These are phyloP conservation scores for Noctua fimbriata DNA, from an alignment of 2,888 invertebrate species.

Conservation along the genomic window DNA sequence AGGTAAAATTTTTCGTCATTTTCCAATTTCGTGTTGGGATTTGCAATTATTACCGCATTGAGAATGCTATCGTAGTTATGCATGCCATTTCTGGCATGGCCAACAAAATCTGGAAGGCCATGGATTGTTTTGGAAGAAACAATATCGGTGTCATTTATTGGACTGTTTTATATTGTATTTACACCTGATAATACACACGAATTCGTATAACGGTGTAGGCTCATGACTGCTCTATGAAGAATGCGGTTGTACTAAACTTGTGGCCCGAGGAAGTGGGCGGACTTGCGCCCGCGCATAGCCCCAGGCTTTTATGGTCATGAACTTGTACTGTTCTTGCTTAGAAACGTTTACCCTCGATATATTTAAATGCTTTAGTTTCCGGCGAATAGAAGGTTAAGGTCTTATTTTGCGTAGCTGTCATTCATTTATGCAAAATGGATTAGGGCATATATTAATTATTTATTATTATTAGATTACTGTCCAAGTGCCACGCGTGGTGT, in stretches of 20 bases:
- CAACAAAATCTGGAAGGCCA: not conserved
- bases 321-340: conserved; percentile 25
- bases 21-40: not conserved
- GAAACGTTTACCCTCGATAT: not conserved
- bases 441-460: not conserved
- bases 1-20: not conserved
- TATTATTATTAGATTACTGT: not conserved
- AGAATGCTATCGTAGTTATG: not conserved
- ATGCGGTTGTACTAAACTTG: conserved; percentile 31
- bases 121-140: not conserved
- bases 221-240: conserved; percentile 16
- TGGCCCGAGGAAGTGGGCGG: conserved; percentile 37
- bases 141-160: not conserved
- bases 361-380: conserved; percentile 27
- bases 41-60: not conserved
- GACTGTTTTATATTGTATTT: too few species aligned
- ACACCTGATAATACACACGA: not conserved
- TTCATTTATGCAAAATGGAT: conserved; percentile 6
- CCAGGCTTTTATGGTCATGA: conserved; percentile 23
- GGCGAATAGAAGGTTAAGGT: conserved; percentile 23
- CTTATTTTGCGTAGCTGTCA: not conserved
- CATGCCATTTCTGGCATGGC: not conserved
- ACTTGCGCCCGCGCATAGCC: conserved; percentile 33
- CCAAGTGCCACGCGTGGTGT: not conserved
- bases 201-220: not conserved